Percentiles rank a stretch among this genome's conserved stretches.
phyloP scores from a whole-genome alignment of 1,140 invertebrate genomes.

The Lepidotrigona ventralis region DNA sequence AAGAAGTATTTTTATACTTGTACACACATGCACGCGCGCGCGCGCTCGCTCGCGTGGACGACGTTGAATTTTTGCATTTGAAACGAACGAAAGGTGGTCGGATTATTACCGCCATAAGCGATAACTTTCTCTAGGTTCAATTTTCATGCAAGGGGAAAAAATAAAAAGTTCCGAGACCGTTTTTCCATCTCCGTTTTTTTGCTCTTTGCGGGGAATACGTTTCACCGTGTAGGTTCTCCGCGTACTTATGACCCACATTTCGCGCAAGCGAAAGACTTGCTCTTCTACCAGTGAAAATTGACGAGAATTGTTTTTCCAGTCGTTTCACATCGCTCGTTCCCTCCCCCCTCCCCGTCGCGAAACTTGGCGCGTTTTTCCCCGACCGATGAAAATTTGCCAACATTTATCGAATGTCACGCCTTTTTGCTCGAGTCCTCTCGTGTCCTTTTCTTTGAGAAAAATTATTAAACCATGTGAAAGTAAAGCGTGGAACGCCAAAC shows the following conservation, averaged over 20 bases:
- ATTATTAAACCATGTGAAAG: not conserved
- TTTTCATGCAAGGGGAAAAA: not conserved
- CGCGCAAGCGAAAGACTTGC: conserved; percentile 27
- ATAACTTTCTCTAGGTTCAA: not conserved
- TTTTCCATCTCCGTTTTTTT: not conserved
- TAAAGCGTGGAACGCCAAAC: not conserved
- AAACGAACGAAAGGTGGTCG: too few relatives aligned
- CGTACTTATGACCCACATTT: conserved; percentile 43
- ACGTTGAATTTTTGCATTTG: too few relatives aligned
- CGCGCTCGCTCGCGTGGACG: too few relatives aligned
- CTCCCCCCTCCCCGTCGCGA: too few relatives aligned
- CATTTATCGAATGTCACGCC: not conserved
- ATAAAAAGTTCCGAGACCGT: not conserved
- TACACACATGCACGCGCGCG: too few relatives aligned
- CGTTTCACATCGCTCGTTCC: conserved; percentile 1
- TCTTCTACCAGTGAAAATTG: conserved; percentile 27
- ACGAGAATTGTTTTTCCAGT: conserved; percentile 25
- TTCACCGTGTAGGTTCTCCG: conserved; percentile 9
- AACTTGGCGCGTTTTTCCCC: not conserved
- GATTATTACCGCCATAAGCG: not conserved
- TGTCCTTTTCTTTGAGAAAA: not conserved
- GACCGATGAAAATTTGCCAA: not conserved
- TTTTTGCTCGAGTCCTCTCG: not conserved
- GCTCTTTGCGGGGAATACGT: conserved; percentile 16
- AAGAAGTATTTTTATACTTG: not conserved